phyloP scores from a whole-genome alignment of 2,888 invertebrate species.

The Drosophila nigricruria region DNA sequence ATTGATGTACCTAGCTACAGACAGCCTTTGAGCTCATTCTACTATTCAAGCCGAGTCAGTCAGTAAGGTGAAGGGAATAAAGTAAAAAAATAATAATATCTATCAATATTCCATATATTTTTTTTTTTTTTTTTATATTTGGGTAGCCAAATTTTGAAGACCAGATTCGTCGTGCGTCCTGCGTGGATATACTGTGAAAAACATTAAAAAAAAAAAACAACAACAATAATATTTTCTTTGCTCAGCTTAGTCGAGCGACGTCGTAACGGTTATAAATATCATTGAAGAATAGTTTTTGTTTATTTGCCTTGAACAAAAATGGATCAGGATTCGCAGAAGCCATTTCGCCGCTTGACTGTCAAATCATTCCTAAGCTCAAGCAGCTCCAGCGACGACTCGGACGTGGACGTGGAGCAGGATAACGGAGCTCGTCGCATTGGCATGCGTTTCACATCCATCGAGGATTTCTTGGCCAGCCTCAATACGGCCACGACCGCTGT shows the following conservation, averaged over 20 bases:
- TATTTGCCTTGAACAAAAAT: background rate
- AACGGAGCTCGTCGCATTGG: constrained; percentile 33
- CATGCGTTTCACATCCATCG: constrained; percentile 32
- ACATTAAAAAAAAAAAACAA: background rate
- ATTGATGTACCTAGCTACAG: too few relatives aligned
- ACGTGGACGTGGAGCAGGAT: background rate
- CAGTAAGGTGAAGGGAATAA: background rate
- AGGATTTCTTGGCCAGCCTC: constrained; percentile 45
- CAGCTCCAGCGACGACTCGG: constrained; percentile 1
- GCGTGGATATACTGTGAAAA: background rate
- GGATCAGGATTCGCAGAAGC: background rate
- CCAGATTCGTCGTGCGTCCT: background rate
- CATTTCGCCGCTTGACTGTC: background rate
- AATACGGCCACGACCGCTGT: constrained; percentile 41
- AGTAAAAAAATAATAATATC: too few relatives aligned
- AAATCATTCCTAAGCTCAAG: background rate
- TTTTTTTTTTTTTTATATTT: background rate
- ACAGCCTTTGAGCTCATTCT: background rate
- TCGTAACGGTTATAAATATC: background rate
- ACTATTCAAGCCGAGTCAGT: background rate
- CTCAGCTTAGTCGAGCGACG: background rate
- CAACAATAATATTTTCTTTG: background rate
- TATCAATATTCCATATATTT: too few relatives aligned
- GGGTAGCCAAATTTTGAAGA: background rate
- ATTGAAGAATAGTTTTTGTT: background rate